These are phyloP conservation scores for Choristoneura rosaceana DNA, from an alignment of 2,888 invertebrate genomes.

Conservation along the genomic window DNA sequence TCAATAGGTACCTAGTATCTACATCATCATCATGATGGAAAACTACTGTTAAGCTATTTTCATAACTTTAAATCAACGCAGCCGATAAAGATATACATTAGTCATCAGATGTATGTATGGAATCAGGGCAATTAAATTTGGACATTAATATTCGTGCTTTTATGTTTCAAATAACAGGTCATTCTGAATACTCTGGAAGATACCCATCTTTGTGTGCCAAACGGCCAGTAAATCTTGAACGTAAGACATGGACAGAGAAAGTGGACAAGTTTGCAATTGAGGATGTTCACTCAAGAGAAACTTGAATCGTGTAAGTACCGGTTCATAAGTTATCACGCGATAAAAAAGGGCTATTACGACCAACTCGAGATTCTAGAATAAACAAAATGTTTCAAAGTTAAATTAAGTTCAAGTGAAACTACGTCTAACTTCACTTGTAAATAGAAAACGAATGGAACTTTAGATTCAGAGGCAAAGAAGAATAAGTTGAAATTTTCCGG, in stretches of 20 bases:
- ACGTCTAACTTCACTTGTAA: constrained; percentile 14
- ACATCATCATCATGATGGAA: neutral
- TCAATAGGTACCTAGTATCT: no score
- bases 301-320: constrained; percentile 1
- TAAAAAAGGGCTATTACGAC: constrained; percentile 4
- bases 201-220: constrained; percentile 11
- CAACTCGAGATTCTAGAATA: neutral
- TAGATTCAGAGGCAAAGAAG: constrained; percentile 14
- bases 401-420: constrained; percentile 20
- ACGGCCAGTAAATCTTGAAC: constrained; percentile 6
- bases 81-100: no score
- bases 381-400: constrained; percentile 16
- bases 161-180: neutral
- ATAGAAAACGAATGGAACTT: constrained; percentile 15
- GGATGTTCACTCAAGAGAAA: constrained; percentile 5
- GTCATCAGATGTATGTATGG: no score
- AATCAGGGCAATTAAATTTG: no score
- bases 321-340: neutral
- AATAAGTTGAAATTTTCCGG: constrained; percentile 31
- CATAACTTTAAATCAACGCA: no score
- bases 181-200: neutral
- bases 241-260: constrained; percentile 19
- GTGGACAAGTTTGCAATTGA: neutral
- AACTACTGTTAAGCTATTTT: neutral
- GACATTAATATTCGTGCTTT: neutral